Conservation (phyloP, 2,113 vertebrate species). For the Otis tarda region DNA sequence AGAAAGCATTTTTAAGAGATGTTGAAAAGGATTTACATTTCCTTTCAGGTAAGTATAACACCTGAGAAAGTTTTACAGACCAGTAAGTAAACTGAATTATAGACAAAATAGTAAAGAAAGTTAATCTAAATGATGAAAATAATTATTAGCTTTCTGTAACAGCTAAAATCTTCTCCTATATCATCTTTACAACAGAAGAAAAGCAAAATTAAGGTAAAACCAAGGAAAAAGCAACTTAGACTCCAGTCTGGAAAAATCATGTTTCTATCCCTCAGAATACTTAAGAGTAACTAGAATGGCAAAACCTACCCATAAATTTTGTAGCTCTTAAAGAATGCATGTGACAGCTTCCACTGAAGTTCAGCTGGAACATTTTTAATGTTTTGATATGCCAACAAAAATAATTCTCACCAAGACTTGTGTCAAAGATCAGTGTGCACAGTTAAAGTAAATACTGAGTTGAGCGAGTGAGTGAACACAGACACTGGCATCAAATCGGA, state of each 20-base stretch:
- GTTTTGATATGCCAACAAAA: slow-evolving; percentile 48
- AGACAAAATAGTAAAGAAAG: background rate
- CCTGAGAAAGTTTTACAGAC: background rate
- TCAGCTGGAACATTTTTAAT: slow-evolving; percentile 19
- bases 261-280: background rate
- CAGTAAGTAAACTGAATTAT: background rate
- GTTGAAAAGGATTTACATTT: background rate
- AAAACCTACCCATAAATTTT: slow-evolving; percentile 10
- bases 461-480: background rate
- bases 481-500: background rate
- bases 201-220: background rate
- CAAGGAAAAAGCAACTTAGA: background rate
- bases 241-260: background rate
- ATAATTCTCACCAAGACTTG: slow-evolving; percentile 36
- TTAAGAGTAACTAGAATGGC: background rate
- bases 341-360: background rate
- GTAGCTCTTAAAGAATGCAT: slow-evolving; percentile 10
- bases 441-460: background rate
- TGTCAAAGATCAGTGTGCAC: slow-evolving; percentile 30
- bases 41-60: background rate
- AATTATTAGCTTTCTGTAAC: background rate
- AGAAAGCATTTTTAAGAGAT: background rate
- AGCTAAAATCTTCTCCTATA: background rate
- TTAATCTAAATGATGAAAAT: background rate
- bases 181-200: background rate